phyloP scores from a whole-genome alignment of 2,797 vertebrate genomes.

The Carduelis carduelis region DNA sequence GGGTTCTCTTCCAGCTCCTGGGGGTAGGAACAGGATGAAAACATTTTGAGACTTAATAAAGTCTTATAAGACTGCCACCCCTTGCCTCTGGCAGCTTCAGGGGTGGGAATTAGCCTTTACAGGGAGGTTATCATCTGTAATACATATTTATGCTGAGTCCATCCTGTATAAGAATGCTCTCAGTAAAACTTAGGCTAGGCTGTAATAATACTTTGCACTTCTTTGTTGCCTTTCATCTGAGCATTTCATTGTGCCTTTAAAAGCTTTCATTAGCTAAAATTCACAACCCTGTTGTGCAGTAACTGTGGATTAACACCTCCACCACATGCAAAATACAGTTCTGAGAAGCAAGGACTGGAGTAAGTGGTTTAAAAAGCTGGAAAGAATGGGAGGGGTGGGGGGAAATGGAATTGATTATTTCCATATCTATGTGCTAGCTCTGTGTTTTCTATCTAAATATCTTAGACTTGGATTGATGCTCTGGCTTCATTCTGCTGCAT shows the following conservation, averaged over 20 bases:
- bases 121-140: neutral
- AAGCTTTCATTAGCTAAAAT: slow-evolving; percentile 66
- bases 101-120: slow-evolving; percentile 15
- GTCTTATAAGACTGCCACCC: neutral
- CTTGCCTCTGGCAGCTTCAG: slow-evolving; percentile 33
- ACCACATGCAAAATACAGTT: slow-evolving; percentile 36
- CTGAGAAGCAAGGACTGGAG: slow-evolving; percentile 5
- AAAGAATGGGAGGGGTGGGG: neutral
- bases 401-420: neutral
- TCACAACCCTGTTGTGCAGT: slow-evolving; percentile 34
- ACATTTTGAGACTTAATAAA: slow-evolving; percentile 21
- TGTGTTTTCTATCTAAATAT: neutral
- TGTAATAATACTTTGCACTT: slow-evolving; percentile 3
- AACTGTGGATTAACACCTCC: slow-evolving; percentile 51
- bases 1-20: neutral
- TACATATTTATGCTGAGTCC: slow-evolving; percentile 37
- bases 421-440: neutral
- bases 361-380: slow-evolving; percentile 44
- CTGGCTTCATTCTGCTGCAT: neutral
- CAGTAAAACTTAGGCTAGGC: slow-evolving; percentile 17
- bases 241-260: slow-evolving; percentile 45
- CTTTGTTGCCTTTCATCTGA: slow-evolving; percentile 43
- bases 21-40: slow-evolving; percentile 6
- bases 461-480: neutral
- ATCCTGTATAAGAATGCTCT: slow-evolving; percentile 22